Percentiles rank a stretch among this genome's conserved stretches.
phyloP scores from a whole-genome alignment of 2,888 invertebrate species.

The Latheticus oryzae region DNA sequence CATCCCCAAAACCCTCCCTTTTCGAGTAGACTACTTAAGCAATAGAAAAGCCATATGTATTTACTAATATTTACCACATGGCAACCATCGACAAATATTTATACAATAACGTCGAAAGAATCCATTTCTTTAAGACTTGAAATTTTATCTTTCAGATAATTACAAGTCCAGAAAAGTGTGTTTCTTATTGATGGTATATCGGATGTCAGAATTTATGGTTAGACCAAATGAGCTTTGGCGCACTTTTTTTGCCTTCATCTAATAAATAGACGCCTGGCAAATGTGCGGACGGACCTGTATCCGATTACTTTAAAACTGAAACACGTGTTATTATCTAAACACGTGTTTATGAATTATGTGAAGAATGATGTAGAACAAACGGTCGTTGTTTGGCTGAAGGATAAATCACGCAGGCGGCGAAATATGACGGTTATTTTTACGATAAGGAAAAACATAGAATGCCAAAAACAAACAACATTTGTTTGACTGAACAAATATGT shows the following conservation, averaged over 20 bases:
- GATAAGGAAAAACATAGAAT: too few species aligned
- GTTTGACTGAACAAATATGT: too few species aligned
- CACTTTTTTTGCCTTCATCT: conserved; percentile 10
- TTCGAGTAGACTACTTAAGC: conserved; percentile 11
- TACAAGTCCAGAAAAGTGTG: conserved; percentile 45
- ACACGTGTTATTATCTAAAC: conserved; percentile 56
- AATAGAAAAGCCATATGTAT: conserved; percentile 52
- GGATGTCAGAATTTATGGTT: conserved; percentile 23
- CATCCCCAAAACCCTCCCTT: conserved; percentile 23
- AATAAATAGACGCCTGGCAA: too few species aligned
- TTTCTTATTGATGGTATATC: conserved; percentile 46
- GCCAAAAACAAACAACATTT: too few species aligned
- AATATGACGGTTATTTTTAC: too few species aligned
- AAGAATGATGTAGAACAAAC: conserved; percentile 36
- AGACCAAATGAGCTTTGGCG: conserved; percentile 15
- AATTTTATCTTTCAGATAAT: conserved; percentile 40
- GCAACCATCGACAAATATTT: conserved; percentile 59
- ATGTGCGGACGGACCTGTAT: conserved; percentile 45
- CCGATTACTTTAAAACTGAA: conserved; percentile 49
- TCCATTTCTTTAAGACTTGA: conserved; percentile 21
- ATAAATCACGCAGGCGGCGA: too few species aligned
- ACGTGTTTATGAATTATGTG: conserved; percentile 48
- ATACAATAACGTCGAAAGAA: conserved; percentile 41
- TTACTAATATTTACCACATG: conserved; percentile 60
- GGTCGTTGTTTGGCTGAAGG: too few species aligned